Evolutionary conservation across 2,888 invertebrate genomes (phyloP), one percentile per base, ranked within the genome.

Genomic region (Diarsia rubi): DNA sequence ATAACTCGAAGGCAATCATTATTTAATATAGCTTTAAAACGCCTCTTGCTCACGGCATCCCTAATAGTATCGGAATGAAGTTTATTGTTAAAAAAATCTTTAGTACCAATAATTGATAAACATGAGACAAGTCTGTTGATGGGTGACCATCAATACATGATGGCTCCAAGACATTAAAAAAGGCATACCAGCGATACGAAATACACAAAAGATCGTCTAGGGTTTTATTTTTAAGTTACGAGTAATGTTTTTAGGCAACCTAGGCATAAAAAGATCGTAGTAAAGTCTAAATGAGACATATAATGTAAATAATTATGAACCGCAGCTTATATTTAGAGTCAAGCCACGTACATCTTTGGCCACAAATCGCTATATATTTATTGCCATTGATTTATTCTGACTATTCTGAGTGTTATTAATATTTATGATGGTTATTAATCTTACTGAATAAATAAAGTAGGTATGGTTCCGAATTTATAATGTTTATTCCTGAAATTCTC

Each of bases 351-450:
- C 19, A 44, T 68, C 75, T 67, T 67, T n/a, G 71, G 75, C 72
- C 59, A 73, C 47, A 37, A 31, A 65, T 52, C 54, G 27, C 19
- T 47, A 24, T 83, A 80, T 69, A 62, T 84, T 69, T 80, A 60
- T 69, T 37, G 57, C 14, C 59, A 69, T 66, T 63, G 72, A 82
- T 75, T 84, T 84, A 84, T 27, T 31, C 54, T 27, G 8, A 37
- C 80, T 84, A 84, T 27, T 31, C 54, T 27, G 8, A 37, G 57
- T 49, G 75, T 66, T 69, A 83, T 70, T 82, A 49, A 80, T 72
- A 75, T 84, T 84, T 75, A 84, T 80, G 44, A 42, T 1, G 44
- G 81, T 57, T 63, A 75, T 84, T 60, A 82, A 80, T 82, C 75
- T 69, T 60, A 24, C 12, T 59, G 27, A 21, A 80, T 54, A 72